These are phyloP conservation scores for Pomacea canaliculata DNA, from an alignment of 2,888 invertebrate genomes.

Conservation along the genomic window DNA sequence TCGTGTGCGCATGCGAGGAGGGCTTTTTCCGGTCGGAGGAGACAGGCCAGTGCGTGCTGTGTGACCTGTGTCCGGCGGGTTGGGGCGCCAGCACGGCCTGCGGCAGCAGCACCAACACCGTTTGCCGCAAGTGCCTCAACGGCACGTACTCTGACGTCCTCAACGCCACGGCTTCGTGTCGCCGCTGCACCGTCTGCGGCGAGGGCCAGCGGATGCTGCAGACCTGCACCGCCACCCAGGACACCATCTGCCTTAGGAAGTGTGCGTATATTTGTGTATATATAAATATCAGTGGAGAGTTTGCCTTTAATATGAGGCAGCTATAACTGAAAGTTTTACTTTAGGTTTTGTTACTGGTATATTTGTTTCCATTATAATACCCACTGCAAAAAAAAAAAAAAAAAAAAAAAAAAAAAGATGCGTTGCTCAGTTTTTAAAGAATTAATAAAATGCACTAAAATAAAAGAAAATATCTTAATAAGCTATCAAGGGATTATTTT, in stretches of 20 bases:
- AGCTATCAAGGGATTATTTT: too few species aligned
- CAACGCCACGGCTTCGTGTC: conserved; percentile 54
- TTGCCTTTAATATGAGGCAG: too few species aligned
- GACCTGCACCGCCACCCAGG: conserved; percentile 58
- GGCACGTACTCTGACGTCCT: conserved; percentile 60
- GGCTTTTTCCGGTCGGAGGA: conserved; percentile 54
- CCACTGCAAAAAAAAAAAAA: too few species aligned
- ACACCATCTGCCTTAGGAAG: conserved; percentile 65
- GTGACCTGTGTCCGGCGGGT: conserved; percentile 57
- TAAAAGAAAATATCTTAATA: too few species aligned
- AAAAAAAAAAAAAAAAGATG: too few species aligned
- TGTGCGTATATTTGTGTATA: conserved; percentile 10
- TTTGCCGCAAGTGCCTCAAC: conserved; percentile 58
- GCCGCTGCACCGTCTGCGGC: conserved; percentile 55
- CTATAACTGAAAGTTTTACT: too few species aligned
- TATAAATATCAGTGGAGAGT: too few species aligned
- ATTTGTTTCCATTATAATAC: too few species aligned
- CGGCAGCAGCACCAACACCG: conserved; percentile 47
- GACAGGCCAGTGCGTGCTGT: conserved; percentile 48
- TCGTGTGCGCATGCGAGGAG: conserved; percentile 58
- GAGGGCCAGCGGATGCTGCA: conserved; percentile 53
- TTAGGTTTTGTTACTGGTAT: too few species aligned
- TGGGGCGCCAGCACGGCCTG: conserved; percentile 55
- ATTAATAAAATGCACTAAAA: too few species aligned
- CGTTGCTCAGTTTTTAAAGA: too few species aligned